Percentiles rank a stretch among this genome's conserved stretches.
These are phyloP conservation scores for Zalophus californianus DNA, from an alignment of 2,797 vertebrate genomes.

Conservation along the genomic window DNA sequence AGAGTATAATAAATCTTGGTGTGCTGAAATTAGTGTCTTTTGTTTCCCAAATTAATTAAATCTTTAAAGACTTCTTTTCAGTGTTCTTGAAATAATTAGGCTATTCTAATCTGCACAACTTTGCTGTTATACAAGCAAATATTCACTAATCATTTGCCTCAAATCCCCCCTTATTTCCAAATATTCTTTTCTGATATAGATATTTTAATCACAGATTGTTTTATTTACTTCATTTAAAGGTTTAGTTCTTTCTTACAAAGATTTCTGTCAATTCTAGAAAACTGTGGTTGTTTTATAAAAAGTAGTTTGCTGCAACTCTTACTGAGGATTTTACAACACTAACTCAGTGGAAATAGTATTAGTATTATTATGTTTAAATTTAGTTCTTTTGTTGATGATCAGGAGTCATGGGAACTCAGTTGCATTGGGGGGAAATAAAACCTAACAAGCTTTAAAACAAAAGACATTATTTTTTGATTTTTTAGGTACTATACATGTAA, in stretches of 20 bases:
- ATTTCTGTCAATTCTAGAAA: background rate
- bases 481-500: background rate
- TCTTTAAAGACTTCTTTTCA: constrained; percentile 1
- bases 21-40: background rate
- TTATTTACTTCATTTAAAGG: constrained; percentile 13
- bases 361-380: background rate
- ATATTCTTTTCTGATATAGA: background rate
- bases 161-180: background rate
- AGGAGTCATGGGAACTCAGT: background rate
- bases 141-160: background rate
- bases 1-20: background rate
- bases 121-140: background rate
- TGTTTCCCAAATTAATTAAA: constrained; percentile 22
- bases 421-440: background rate
- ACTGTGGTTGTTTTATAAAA: background rate
- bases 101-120: background rate
- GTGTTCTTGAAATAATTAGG: background rate
- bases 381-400: background rate
- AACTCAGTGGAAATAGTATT: background rate
- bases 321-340: background rate
- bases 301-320: background rate
- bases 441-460: background rate
- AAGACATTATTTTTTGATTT: background rate
- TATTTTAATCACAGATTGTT: background rate
- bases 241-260: background rate